Evolutionary conservation across 2,113 vertebrate species (phyloP).

Genomic region (Austrofundulus limnaeus): DNA sequence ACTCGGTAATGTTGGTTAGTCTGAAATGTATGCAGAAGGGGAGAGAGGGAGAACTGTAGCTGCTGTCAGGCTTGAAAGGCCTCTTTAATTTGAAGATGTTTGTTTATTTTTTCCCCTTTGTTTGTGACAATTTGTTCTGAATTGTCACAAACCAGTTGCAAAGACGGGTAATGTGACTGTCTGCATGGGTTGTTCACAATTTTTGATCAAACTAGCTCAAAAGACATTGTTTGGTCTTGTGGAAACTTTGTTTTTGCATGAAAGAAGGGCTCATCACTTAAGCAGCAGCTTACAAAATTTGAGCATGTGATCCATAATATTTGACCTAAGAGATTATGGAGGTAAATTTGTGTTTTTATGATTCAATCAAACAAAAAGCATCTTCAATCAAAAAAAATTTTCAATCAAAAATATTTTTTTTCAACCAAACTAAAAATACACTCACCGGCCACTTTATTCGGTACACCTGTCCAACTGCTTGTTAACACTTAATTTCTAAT

Average conservation of each 20-base stretch:
- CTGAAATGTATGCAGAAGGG: constrained; percentile 56
- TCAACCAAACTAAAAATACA: no score
- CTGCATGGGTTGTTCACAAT: constrained; percentile 33
- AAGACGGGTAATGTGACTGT: constrained; percentile 46
- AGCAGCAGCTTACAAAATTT: constrained; percentile 4
- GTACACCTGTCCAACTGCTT: no score
- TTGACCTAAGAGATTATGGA: constrained; percentile 3
- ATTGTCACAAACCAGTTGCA: constrained; percentile 31
- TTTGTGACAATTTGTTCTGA: constrained; percentile 34
- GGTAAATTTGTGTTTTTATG: no score
- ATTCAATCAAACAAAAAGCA: no score
- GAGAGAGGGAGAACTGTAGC: constrained; percentile 37
- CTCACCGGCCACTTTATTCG: no score
- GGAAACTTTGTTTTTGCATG: no score
- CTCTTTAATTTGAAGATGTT: constrained; percentile 27
- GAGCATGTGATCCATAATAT: background rate
- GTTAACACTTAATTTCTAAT: no score
- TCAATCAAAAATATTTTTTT: no score
- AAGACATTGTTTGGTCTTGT: no score
- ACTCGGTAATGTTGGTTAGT: constrained; percentile 82
- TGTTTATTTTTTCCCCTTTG: background rate
- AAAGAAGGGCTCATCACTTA: background rate
- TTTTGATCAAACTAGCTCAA: no score
- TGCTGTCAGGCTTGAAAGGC: constrained; percentile 33
- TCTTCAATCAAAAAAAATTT: no score